These are phyloP conservation scores for Lysiphlebus fabarum DNA, from an alignment of 1,140 invertebrate genomes.

Conservation along the genomic window DNA sequence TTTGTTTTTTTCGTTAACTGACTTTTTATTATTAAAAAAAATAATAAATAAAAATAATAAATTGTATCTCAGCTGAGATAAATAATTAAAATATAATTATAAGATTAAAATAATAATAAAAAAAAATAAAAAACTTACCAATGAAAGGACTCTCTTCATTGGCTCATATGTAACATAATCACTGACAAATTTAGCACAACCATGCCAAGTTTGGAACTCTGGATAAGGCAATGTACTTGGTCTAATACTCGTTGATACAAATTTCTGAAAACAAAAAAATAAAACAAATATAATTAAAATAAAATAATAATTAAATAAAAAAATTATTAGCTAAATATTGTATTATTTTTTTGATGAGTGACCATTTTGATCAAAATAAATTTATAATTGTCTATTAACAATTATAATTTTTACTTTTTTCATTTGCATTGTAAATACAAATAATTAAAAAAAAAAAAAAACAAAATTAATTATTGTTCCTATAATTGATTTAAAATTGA, in stretches of 20 bases:
- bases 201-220: conserved; percentile 62
- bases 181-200: conserved; percentile 59
- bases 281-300: conserved; percentile 17
- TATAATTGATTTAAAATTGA: too few species aligned
- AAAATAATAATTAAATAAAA: conserved; percentile 15
- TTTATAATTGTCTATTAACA: too few species aligned
- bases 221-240: conserved; percentile 62
- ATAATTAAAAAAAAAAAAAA: too few species aligned
- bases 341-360: neutral
- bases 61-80: too few species aligned
- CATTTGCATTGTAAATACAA: too few species aligned
- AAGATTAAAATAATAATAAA: too few species aligned
- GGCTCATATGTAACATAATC: conserved; percentile 64
- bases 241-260: conserved; percentile 68
- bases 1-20: neutral
- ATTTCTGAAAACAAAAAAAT: conserved; percentile 58
- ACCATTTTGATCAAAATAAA: too few species aligned
- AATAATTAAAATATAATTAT: too few species aligned
- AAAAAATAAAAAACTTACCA: conserved; percentile 67
- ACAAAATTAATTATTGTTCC: too few species aligned
- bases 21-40: neutral
- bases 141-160: conserved; percentile 54
- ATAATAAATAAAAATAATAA: neutral
- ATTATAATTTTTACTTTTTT: too few species aligned
- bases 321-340: conserved; percentile 10